Evolutionary conservation across 2,888 invertebrate species (phyloP), one percentile per base, ranked within the genome.

Genomic region (Chloroclystis v-ata): DNA sequence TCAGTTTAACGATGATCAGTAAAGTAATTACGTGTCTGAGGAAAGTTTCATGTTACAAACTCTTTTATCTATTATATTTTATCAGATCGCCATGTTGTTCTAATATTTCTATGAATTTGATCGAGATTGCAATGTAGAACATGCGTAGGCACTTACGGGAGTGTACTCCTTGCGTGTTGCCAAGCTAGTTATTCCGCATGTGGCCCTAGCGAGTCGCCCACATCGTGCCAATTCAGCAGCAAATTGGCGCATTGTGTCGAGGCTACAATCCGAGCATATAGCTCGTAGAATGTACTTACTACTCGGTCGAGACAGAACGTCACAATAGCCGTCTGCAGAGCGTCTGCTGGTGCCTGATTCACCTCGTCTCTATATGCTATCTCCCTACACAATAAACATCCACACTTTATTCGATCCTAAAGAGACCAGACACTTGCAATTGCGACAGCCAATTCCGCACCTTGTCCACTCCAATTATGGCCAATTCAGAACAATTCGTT

Each of bases 221-320:
- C 79, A 68, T 74, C 74, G 75, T 70, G 73, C 78, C 78, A 80
- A 80, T 79, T 81, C 71, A 76, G 67, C 67, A 65, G 68, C 78
- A 77, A 78, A 83, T 80, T 81, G 82, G 78, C 74, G 73, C 78
- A 83, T 85, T 87, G 82, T 83, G 74, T 68, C 70, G 72, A 69
- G 72, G 71, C 67, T 70, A 73, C 70, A 63, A 66, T 66, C 71
- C 66, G 69, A 76, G 78, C 75, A 72, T 70, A 67, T 69, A 70
- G 72, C 72, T 64, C 63, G 20, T 5, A 20, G 20, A 20, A 20
- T 42, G 35, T 29, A 64, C n/a, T n/a, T n/a, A n/a, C 61, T 56
- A 68, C 60, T 61, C 67, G 65, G 49, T 33, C 75, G 65, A 67
- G 72, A 71, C 72, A 59, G 56, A 57, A 72, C 80, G 83, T 82